Base-by-base conservation (phyloP, 2,888 invertebrate species). In the Polia nebulosa region DNA sequence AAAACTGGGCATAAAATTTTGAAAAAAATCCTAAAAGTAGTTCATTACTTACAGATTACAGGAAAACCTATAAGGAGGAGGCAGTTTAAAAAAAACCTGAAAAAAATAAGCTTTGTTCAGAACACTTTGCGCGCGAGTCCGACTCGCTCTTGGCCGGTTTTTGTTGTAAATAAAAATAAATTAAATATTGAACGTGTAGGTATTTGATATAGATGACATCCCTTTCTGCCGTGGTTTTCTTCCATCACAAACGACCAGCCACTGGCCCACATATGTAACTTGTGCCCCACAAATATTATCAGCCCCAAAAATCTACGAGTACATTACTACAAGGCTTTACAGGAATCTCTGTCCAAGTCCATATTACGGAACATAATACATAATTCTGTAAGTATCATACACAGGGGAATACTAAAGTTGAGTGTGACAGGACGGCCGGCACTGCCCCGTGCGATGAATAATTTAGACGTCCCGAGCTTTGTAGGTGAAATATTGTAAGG, bases 341-440 rank as follows among this genome's bases (percentile, higher is more conserved):
- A 76, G 77, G 85, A 86, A 85, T 85, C 83, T 83, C 75, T 80
- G 82, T 79, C 83, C 81, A 78, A 81, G 73, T 78, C 69, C 63
- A 66, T 70, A 82, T 77, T 78, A 83, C 65, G 55, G 59, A 85
- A 81, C 75, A 83, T 83, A 72, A 90, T 92, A 90, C 85, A 91
- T 90, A 90, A 91, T 92, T 92, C 91, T 76, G 87, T 89, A 91
- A 90, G 92, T 87, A 88, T 78, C 77, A 82, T 82, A 86, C 89
- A 83, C 85, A 66, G 72, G 88, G 83, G 92, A 89, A 89, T 90
- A 88, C 84, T 87, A 85, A 89, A 88, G 85, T 85, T 78, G 78
- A 82, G 85, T 85, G 83, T 87, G 89, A 88, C 88, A 86, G 87
- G 87, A 84, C 83, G 85, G 81, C 64, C 76, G 75, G 62, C 45